Evolutionary conservation across 2,888 invertebrate species (phyloP).

Genomic region (Orchesellides sinensis): DNA sequence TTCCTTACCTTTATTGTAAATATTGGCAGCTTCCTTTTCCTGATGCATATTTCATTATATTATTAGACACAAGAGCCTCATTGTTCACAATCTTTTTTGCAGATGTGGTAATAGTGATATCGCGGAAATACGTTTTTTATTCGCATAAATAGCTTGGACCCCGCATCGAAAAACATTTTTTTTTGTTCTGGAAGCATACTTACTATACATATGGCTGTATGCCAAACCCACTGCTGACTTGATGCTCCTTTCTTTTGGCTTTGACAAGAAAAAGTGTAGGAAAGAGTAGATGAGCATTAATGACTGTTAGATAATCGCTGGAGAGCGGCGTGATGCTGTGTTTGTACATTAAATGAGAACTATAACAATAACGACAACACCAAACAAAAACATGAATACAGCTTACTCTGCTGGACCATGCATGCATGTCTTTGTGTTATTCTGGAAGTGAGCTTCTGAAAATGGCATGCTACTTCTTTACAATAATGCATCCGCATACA

Average conservation of each 20-base stretch:
- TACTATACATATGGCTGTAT: slow-evolving; percentile 54
- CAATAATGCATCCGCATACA: slow-evolving; percentile 3
- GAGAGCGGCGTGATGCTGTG: slow-evolving; percentile 39
- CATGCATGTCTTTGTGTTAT: not conserved
- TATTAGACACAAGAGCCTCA: not conserved
- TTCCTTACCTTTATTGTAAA: slow-evolving; percentile 10
- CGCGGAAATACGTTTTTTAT: slow-evolving; percentile 46
- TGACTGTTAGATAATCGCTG: slow-evolving; percentile 57
- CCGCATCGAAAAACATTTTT: not conserved
- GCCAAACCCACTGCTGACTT: slow-evolving; percentile 31
- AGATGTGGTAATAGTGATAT: slow-evolving; percentile 22
- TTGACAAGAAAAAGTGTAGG: slow-evolving; percentile 29
- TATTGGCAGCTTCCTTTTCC: slow-evolving; percentile 37
- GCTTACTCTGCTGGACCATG: not conserved
- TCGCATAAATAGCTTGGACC: slow-evolving; percentile 24
- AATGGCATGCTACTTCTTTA: slow-evolving; percentile 43
- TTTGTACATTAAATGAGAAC: slow-evolving; percentile 42
- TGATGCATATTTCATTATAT: slow-evolving; percentile 48
- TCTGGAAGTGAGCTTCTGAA: slow-evolving; percentile 6
- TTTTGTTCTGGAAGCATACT: slow-evolving; percentile 9
- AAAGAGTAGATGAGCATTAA: slow-evolving; percentile 40
- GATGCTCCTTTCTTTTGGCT: slow-evolving; percentile 26
- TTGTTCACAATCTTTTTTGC: slow-evolving; percentile 36
- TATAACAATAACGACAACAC: slow-evolving; percentile 54
- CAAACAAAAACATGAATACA: slow-evolving; percentile 35